Conservation (phyloP, 2,888 invertebrate genomes). For the Drosophila neutralis region DNA sequence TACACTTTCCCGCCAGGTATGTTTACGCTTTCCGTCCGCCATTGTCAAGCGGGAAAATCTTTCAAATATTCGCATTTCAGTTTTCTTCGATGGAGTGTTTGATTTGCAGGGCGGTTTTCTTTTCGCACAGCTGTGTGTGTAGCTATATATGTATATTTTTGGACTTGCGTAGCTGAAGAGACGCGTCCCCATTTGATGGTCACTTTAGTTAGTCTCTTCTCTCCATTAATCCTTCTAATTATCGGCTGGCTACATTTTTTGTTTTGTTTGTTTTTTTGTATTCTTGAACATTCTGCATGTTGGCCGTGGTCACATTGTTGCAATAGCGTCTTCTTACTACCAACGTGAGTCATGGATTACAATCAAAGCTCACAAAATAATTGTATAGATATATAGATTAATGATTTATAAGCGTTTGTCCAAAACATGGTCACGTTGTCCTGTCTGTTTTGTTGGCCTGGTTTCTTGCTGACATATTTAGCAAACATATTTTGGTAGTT, state of each 20-base stretch:
- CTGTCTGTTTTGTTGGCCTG: background rate
- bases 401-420: background rate
- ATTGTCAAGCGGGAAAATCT: background rate
- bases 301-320: constrained; percentile 2
- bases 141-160: background rate
- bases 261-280: background rate
- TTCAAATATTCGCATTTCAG: background rate
- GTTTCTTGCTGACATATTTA: background rate
- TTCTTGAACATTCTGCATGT: constrained; percentile 7
- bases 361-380: constrained; percentile 1
- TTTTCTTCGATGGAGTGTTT: background rate
- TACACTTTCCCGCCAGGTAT: constrained; percentile 85
- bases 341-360: constrained; percentile 11
- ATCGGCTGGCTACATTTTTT: background rate
- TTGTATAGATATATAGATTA: background rate
- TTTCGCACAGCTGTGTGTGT: too few species aligned
- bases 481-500: background rate
- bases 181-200: background rate
- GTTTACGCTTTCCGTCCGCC: constrained; percentile 12
- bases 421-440: background rate
- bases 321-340: constrained; percentile 12
- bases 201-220: background rate
- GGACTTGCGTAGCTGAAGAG: background rate
- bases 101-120: background rate
- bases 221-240: background rate